These are phyloP conservation scores for Actenoides hombroni DNA, from an alignment of 2,113 vertebrate genomes.

Conservation along the genomic window DNA sequence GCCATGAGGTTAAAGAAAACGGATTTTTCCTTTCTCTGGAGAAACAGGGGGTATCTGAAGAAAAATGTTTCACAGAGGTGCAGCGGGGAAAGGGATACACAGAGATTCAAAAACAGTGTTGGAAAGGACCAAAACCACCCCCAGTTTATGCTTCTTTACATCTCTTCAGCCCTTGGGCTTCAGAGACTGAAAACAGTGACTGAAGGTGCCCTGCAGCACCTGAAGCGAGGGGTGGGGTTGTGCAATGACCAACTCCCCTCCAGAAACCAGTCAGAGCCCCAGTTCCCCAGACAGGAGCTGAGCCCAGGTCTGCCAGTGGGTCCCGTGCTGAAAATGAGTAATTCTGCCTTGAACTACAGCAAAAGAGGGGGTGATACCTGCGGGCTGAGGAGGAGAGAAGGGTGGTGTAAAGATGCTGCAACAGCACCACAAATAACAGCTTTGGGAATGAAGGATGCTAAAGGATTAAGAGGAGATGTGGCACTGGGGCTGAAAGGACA, in stretches of 20 bases:
- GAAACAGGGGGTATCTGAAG: neutral
- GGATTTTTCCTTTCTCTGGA: neutral
- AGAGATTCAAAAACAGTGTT: neutral
- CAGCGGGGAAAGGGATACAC: neutral
- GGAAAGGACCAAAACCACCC: neutral
- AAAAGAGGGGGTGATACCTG: neutral
- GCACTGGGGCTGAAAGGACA: neutral
- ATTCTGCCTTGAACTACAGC: neutral
- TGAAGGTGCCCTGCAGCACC: neutral
- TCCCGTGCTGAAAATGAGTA: neutral
- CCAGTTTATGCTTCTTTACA: neutral
- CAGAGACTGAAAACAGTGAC: neutral
- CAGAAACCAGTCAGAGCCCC: neutral
- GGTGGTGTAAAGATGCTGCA: neutral
- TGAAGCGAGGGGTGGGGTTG: neutral
- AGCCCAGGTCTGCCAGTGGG: neutral
- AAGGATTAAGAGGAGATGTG: neutral
- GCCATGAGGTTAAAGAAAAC: neutral
- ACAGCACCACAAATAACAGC: neutral
- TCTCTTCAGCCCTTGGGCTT: neutral
- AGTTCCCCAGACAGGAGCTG: accelerated
- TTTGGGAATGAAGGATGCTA: neutral
- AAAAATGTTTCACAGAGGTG: neutral
- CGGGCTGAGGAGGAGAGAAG: neutral
- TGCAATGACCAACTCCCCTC: neutral